phyloP scores from a whole-genome alignment of 2,797 vertebrate genomes.

The Mareca penelope region DNA sequence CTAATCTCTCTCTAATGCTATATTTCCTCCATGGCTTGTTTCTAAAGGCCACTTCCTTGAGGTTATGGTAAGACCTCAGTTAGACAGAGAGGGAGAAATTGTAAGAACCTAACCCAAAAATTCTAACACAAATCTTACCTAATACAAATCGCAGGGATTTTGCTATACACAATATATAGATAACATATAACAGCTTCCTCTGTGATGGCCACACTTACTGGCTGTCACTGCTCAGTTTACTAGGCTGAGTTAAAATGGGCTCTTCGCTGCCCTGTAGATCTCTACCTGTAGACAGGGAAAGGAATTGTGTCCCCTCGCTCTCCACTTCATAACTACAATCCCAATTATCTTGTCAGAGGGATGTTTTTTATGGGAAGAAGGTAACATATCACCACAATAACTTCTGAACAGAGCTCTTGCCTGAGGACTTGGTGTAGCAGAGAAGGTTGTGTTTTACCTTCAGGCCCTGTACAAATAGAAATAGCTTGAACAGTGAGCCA shows the following conservation, averaged over 20 bases:
- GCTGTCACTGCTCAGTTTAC: conserved; percentile 1
- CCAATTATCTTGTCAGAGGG: conserved; percentile 27
- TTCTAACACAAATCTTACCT: neutral
- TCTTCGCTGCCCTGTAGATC: neutral
- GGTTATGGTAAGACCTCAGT: neutral
- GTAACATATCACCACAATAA: conserved; percentile 20
- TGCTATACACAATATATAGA: neutral
- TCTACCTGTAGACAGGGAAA: conserved; percentile 10
- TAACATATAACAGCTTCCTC: neutral
- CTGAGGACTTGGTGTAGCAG: neutral
- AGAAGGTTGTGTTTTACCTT: conserved; percentile 27
- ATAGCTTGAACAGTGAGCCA: neutral
- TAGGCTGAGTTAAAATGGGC: conserved; percentile 15
- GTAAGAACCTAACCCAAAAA: neutral
- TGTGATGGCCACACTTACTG: neutral
- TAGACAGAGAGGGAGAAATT: neutral
- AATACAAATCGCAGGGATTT: conserved; percentile 14
- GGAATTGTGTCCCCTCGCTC: neutral
- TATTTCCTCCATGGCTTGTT: neutral
- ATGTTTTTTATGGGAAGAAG: conserved; percentile 18
- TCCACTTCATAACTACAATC: neutral
- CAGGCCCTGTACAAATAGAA: conserved; percentile 9
- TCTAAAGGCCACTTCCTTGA: neutral
- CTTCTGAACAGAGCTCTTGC: neutral
- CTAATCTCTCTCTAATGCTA: neutral